phyloP scores from a whole-genome alignment of 2,797 vertebrate species.

The Choloepus didactylus region DNA sequence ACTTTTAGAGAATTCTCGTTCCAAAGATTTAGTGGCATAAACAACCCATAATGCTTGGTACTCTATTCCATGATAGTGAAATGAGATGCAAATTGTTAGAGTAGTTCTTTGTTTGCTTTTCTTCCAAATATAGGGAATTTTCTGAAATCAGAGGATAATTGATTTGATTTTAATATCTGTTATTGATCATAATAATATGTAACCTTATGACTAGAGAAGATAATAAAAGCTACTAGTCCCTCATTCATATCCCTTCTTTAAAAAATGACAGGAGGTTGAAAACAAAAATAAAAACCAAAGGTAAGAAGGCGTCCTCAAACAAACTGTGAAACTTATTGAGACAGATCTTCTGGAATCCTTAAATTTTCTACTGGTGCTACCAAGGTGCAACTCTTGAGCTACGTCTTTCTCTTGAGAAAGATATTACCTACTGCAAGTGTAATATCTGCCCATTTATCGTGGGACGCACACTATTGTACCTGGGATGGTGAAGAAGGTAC shows the following conservation, averaged over 20 bases:
- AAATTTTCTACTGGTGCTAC: background rate
- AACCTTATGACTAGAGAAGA: background rate
- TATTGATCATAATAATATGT: background rate
- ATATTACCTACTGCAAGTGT: background rate
- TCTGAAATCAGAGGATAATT: conserved; percentile 45
- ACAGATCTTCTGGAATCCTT: conserved; percentile 7
- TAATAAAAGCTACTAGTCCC: background rate
- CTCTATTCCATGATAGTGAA: background rate
- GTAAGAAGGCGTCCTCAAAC: background rate
- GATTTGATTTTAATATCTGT: background rate
- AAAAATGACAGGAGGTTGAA: background rate
- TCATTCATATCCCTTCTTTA: background rate
- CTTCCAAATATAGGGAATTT: background rate
- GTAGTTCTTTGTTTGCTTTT: background rate
- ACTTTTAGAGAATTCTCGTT: conserved; percentile 22
- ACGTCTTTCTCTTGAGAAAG: background rate
- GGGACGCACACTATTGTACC: background rate
- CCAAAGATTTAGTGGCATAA: background rate
- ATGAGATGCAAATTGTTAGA: background rate
- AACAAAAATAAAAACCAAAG: background rate
- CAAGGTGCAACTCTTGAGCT: background rate
- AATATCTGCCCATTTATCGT: background rate
- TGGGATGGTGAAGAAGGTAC: background rate
- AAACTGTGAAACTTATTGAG: background rate
- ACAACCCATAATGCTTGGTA: background rate